Conservation (phyloP, 2,888 invertebrate species). For the Phengaris arion region DNA sequence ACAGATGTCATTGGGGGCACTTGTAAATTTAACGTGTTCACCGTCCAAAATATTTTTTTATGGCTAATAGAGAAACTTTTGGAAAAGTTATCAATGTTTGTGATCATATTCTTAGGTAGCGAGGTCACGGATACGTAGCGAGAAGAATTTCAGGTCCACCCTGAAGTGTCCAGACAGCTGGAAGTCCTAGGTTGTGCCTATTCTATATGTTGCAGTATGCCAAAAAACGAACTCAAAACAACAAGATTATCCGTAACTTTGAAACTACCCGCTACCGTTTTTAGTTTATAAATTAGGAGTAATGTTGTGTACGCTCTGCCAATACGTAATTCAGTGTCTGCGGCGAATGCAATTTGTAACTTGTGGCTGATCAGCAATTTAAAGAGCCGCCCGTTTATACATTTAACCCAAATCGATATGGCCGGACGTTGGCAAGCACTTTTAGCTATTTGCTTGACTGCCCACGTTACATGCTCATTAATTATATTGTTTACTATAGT, state of each 20-base stretch:
- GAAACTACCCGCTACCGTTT: neutral
- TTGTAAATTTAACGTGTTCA: neutral
- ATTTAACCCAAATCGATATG: conserved; percentile 26
- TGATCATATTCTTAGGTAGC: too few species aligned
- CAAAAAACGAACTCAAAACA: neutral
- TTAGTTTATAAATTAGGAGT: conserved; percentile 24
- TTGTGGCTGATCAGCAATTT: conserved; percentile 37
- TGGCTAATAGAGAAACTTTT: neutral
- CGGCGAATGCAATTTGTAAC: conserved; percentile 38
- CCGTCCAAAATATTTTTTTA: neutral
- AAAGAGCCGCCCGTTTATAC: conserved; percentile 32
- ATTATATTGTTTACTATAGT: conserved; percentile 12
- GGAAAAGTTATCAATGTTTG: too few species aligned
- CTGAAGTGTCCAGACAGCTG: too few species aligned
- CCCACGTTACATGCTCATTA: conserved; percentile 1
- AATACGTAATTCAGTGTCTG: conserved; percentile 38
- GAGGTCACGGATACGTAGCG: too few species aligned
- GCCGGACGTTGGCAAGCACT: conserved; percentile 24
- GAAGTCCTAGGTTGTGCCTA: too few species aligned
- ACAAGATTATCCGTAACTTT: neutral
- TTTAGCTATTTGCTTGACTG: conserved; percentile 8
- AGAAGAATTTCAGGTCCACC: too few species aligned
- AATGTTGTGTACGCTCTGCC: conserved; percentile 26
- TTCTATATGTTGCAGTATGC: neutral
- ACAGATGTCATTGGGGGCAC: too few species aligned